Conservation (phyloP, 2,797 vertebrate genomes). For the Anolis apletophallus region DNA sequence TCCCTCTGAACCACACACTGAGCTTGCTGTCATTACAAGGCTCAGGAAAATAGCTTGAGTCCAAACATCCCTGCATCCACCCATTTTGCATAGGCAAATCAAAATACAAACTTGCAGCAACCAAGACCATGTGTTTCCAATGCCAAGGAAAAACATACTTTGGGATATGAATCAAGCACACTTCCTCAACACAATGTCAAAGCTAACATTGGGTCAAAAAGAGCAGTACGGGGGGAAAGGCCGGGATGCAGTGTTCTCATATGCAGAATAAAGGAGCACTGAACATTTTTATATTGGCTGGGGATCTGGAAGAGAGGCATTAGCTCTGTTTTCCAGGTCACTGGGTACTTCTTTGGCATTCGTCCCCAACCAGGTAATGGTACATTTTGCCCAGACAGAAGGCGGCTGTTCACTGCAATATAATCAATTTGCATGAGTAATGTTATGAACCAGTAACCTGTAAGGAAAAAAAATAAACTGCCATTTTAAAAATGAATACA, state of each 20-base stretch:
- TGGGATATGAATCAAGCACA: not conserved
- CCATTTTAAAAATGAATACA: no score
- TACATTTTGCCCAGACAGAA: no score
- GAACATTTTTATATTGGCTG: not conserved
- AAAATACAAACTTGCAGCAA: not conserved
- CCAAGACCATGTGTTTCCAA: not conserved
- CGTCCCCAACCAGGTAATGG: not conserved
- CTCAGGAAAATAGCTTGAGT: constrained; percentile 19
- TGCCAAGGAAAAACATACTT: not conserved
- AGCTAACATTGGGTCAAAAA: not conserved
- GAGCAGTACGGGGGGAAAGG: not conserved
- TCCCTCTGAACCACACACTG: constrained; percentile 13
- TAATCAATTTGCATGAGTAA: no score
- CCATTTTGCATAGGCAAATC: constrained; percentile 14
- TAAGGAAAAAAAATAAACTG: no score
- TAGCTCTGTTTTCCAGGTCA: no score
- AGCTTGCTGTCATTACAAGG: constrained; percentile 12
- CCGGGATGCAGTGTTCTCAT: not conserved
- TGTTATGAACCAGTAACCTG: no score
- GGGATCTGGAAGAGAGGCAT: not conserved
- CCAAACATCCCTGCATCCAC: constrained; percentile 18
- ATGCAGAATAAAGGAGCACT: not conserved
- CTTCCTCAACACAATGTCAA: not conserved
- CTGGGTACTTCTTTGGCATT: not conserved
- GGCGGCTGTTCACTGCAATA: no score